phyloP scores from a whole-genome alignment of 2,113 vertebrate genomes.

The Gymnogyps californianus region DNA sequence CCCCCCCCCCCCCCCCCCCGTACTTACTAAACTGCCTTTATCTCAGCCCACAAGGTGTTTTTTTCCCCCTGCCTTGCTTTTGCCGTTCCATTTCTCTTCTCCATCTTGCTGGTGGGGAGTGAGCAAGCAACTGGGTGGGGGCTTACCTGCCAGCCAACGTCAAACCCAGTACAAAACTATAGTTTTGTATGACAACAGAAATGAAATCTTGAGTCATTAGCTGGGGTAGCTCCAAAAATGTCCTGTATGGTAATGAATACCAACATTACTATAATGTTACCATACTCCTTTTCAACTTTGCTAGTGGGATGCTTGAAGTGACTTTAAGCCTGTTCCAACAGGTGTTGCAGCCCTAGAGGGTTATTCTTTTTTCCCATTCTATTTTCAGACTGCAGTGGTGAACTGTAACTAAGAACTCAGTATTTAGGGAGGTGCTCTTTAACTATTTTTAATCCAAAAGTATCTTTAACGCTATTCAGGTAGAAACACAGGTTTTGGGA shows the following conservation, averaged over 20 bases:
- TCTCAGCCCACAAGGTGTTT: neutral
- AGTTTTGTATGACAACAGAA: neutral
- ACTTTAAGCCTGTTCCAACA: neutral
- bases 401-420: neutral
- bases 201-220: neutral
- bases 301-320: neutral
- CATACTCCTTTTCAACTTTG: neutral
- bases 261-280: neutral
- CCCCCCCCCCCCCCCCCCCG: fast-evolving
- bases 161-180: neutral
- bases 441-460: neutral
- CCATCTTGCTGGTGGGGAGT: neutral
- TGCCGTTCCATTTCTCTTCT: fast-evolving
- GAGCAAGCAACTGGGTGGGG: neutral
- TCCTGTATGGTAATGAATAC: neutral
- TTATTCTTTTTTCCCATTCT: neutral
- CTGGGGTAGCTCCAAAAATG: neutral
- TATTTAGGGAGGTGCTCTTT: neutral
- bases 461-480: neutral
- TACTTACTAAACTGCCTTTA: neutral
- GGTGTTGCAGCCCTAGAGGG: neutral
- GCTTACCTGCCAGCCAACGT: neutral
- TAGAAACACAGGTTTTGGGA: neutral
- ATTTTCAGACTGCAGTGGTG: neutral
- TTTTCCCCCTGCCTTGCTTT: neutral